These are phyloP conservation scores for Thalassaphorura encarpata DNA, from an alignment of 1,140 invertebrate genomes.

Conservation along the genomic window DNA sequence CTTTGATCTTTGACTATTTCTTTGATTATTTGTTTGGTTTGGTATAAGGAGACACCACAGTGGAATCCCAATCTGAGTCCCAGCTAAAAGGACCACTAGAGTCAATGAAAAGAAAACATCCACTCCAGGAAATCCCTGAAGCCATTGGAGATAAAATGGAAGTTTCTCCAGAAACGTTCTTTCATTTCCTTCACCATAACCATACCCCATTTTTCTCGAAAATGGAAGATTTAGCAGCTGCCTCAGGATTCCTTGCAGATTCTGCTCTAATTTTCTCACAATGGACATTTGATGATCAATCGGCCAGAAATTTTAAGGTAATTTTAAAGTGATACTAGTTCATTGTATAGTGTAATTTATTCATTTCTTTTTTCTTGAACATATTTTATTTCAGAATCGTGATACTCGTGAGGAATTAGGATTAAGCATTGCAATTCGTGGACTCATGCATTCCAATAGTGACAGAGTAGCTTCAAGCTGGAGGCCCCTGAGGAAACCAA, in stretches of 20 bases:
- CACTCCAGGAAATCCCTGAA: constrained; percentile 14
- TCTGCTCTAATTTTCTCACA: constrained; percentile 11
- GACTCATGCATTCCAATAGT: constrained; percentile 23
- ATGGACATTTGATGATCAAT: constrained; percentile 22
- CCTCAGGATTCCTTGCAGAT: constrained; percentile 13
- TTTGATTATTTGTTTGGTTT: not conserved
- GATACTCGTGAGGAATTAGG: constrained; percentile 15
- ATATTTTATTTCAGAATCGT: constrained; percentile 1
- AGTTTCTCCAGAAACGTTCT: constrained; percentile 24
- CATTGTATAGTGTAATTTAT: not conserved
- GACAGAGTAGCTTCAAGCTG: not conserved
- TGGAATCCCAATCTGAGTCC: constrained; percentile 1
- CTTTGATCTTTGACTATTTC: not conserved
- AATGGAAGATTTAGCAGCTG: constrained; percentile 11
- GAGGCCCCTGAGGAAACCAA: constrained; percentile 12
- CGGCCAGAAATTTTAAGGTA: constrained; percentile 9
- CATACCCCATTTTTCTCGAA: constrained; percentile 15
- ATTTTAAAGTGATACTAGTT: not conserved
- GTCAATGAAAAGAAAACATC: constrained; percentile 1
- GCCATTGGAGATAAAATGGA: constrained; percentile 17
- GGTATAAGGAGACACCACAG: constrained; percentile 7
- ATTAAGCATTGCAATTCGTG: constrained; percentile 17
- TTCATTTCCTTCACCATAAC: constrained; percentile 25
- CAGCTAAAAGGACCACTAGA: constrained; percentile 1
- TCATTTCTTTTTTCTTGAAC: not conserved